These are phyloP conservation scores for Scortum barcoo DNA, from an alignment of 2,113 vertebrate species.

Conservation along the genomic window DNA sequence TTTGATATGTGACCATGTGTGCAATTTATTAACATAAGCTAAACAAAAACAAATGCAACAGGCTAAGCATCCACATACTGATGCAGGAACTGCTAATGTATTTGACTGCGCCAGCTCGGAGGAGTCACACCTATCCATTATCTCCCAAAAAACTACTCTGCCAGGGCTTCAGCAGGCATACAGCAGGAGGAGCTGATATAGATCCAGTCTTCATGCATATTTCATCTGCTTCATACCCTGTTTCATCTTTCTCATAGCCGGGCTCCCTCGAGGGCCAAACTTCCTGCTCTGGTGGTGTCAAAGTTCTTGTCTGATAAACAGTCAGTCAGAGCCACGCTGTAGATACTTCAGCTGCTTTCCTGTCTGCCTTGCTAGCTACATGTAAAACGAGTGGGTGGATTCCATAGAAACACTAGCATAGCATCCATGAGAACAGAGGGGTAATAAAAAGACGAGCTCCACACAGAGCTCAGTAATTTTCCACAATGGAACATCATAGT, in stretches of 20 bases:
- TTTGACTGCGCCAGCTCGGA: constrained; percentile 9
- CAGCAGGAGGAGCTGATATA: constrained; percentile 23
- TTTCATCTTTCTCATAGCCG: constrained; percentile 73
- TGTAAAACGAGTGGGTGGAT: constrained; percentile 68
- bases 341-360: constrained; percentile 62
- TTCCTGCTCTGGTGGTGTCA: constrained; percentile 79
- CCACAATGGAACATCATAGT: constrained; percentile 47
- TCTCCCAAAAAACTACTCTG: background rate
- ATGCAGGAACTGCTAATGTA: background rate
- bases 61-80: background rate
- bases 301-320: constrained; percentile 75
- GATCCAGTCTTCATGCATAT: constrained; percentile 59
- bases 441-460: constrained; percentile 45
- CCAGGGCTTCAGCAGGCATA: constrained; percentile 14
- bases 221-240: constrained; percentile 62
- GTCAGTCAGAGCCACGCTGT: constrained; percentile 56
- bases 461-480: constrained; percentile 53
- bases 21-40: background rate
- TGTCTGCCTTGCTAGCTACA: constrained; percentile 49
- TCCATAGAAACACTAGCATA: constrained; percentile 67
- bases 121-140: constrained; percentile 14
- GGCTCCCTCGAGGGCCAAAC: constrained; percentile 64
- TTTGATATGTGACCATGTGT: background rate
- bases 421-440: constrained; percentile 46
- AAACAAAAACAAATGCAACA: background rate